phyloP scores from a whole-genome alignment of 1,140 invertebrate genomes.

The Drosophila burlai region DNA sequence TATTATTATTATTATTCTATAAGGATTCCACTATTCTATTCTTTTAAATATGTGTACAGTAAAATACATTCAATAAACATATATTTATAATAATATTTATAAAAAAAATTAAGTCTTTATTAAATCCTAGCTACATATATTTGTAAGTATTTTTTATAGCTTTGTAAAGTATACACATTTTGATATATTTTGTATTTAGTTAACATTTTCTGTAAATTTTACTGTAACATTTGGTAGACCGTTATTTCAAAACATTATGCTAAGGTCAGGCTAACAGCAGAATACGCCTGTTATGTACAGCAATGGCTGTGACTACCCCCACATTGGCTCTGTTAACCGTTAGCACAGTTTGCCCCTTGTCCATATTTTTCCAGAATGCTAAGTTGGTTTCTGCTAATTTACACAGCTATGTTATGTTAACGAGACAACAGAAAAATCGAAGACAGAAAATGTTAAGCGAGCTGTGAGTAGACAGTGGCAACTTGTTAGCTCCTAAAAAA shows the following conservation, averaged over 20 bases:
- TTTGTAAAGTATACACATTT: background rate
- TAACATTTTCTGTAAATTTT: background rate
- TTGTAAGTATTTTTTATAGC: background rate
- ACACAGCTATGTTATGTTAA: background rate
- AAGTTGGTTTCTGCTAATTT: background rate
- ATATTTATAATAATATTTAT: no score
- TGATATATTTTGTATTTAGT: background rate
- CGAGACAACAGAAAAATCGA: background rate
- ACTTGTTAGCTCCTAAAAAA: background rate
- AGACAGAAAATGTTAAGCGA: background rate
- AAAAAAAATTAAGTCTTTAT: background rate
- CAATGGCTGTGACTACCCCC: constrained; percentile 16
- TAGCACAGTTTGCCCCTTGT: constrained; percentile 56
- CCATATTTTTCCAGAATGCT: constrained; percentile 1
- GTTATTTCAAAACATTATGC: constrained; percentile 30
- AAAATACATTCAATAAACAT: background rate
- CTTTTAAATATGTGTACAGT: background rate
- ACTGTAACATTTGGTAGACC: constrained; percentile 4
- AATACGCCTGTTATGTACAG: background rate
- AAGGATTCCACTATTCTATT: background rate
- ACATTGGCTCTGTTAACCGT: constrained; percentile 55
- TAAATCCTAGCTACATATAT: background rate
- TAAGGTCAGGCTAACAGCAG: background rate
- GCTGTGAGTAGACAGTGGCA: background rate
- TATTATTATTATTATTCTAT: background rate